Percentiles rank a stretch among this genome's conserved stretches.
These are phyloP conservation scores for Propithecus deckenii DNA, from an alignment of 2,797 vertebrate genomes.

Conservation along the genomic window DNA sequence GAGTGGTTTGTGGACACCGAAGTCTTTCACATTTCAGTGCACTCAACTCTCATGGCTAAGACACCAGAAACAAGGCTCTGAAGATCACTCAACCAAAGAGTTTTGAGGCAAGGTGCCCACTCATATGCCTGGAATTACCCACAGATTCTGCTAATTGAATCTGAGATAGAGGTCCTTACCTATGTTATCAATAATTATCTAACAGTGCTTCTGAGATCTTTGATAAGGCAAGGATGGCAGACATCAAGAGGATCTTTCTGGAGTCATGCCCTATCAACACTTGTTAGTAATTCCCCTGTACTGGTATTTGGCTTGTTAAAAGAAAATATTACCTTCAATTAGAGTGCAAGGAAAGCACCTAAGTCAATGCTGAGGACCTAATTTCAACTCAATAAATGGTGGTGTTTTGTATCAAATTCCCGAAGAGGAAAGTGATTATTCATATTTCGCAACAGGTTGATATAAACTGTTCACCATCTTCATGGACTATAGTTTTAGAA, in stretches of 20 bases:
- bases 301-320: background rate
- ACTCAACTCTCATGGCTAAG: background rate
- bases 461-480: background rate
- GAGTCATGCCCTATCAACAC: background rate
- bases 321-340: background rate
- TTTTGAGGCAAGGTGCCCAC: background rate
- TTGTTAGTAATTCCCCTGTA: background rate
- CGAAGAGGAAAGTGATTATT: background rate
- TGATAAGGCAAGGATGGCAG: background rate
- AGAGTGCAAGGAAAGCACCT: background rate
- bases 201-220: background rate
- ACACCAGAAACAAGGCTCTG: background rate
- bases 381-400: background rate
- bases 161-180: slow-evolving; percentile 35
- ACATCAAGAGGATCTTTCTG: background rate
- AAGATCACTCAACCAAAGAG: background rate
- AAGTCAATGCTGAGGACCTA: background rate
- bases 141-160: slow-evolving; percentile 44
- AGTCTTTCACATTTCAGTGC: background rate
- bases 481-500: background rate
- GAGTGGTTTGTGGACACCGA: background rate
- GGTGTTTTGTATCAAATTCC: background rate
- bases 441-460: background rate
- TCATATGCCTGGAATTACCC: background rate
- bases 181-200: slow-evolving; percentile 51